A percentile compares a stretch with the other conserved stretches of the same genome.
Evolutionary conservation across 2,113 vertebrate species (phyloP).

Genomic region (Silurus meridionalis): DNA sequence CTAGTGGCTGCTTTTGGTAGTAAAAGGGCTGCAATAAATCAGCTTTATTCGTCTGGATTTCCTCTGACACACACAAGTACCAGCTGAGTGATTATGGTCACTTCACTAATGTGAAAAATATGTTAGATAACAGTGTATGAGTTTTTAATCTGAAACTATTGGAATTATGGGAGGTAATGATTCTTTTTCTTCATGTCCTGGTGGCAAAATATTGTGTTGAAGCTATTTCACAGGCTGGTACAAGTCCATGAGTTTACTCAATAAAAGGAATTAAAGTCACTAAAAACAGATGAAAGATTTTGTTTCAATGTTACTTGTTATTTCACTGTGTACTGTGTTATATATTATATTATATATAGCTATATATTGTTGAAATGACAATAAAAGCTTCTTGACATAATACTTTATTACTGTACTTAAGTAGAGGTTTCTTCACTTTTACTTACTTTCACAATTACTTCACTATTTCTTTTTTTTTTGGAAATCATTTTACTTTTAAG

Average conservation of each 20-base stretch:
- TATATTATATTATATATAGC: too few relatives aligned
- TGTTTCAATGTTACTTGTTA: background rate
- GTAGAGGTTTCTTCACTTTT: too few relatives aligned
- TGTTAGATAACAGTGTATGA: background rate
- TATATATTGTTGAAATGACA: too few relatives aligned
- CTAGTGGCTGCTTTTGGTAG: constrained; percentile 56
- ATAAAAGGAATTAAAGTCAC: background rate
- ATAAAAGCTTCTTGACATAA: too few relatives aligned
- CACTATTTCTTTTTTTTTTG: too few relatives aligned
- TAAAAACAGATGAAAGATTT: background rate
- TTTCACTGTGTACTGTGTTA: too few relatives aligned
- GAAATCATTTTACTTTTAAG: too few relatives aligned
- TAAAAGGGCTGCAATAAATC: constrained; percentile 54
- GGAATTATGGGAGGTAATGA: constrained; percentile 61
- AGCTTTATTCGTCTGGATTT: background rate
- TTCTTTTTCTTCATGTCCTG: constrained; percentile 53
- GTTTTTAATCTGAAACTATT: constrained; percentile 57
- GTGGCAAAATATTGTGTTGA: constrained; percentile 36
- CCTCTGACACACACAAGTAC: background rate
- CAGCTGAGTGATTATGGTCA: background rate
- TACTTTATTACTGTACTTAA: too few relatives aligned
- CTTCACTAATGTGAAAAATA: background rate
- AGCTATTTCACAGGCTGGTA: background rate
- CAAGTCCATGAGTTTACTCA: background rate
- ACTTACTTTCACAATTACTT: too few relatives aligned